Percentiles rank a stretch among this genome's conserved stretches.
Evolutionary conservation across 2,797 vertebrate genomes (phyloP).

Genomic region (Rhinatrema bivittatum): DNA sequence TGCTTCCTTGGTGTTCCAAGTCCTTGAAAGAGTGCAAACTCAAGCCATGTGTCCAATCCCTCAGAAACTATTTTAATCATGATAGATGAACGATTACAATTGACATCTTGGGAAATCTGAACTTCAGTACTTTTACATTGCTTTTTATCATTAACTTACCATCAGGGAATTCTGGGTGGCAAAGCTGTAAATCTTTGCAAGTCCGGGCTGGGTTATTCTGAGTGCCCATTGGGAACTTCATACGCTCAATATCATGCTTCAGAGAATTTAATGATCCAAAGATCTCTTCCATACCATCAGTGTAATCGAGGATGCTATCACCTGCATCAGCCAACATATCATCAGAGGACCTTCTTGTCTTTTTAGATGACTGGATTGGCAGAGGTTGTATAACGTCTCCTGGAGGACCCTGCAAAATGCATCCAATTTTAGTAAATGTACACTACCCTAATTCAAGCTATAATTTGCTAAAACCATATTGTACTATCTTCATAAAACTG

Average conservation of each 20-base stretch:
- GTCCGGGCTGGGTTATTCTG: constrained; percentile 90
- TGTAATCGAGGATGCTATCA: constrained; percentile 75
- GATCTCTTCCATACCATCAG: constrained; percentile 93
- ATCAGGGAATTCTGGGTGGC: constrained; percentile 89
- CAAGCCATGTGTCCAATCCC: too few species aligned
- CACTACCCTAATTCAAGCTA: too few species aligned
- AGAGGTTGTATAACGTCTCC: constrained; percentile 93
- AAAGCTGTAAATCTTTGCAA: constrained; percentile 93
- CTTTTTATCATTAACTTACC: constrained; percentile 55
- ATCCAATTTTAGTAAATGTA: too few species aligned
- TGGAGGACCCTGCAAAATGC: constrained; percentile 75
- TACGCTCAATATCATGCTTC: constrained; percentile 94
- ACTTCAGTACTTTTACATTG: not conserved
- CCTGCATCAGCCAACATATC: constrained; percentile 74
- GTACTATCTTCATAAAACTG: too few species aligned
- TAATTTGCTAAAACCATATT: too few species aligned
- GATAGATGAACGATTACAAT: not conserved
- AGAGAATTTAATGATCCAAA: constrained; percentile 87
- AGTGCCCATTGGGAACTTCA: constrained; percentile 96
- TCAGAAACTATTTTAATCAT: constrained; percentile 4
- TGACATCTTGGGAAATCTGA: not conserved
- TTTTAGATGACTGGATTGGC: constrained; percentile 84
- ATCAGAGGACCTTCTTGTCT: constrained; percentile 73
- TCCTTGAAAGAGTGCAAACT: too few species aligned
- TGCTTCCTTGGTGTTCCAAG: too few species aligned